Conservation (phyloP, 1,140 invertebrate genomes). For the Cydia amplana region DNA sequence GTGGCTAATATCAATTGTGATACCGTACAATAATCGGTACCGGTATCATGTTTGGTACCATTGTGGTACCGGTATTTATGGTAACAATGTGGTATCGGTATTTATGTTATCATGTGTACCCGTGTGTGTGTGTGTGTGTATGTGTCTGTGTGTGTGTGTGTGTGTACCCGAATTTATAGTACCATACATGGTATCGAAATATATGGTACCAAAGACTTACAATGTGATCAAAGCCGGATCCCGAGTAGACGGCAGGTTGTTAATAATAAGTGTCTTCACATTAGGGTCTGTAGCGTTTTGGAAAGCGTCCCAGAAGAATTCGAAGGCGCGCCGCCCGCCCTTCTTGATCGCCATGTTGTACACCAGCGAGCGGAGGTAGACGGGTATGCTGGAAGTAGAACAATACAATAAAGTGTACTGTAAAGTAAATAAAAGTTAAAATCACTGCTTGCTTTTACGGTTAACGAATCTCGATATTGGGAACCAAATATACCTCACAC, state of each 20-base stretch:
- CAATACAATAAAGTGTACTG: background rate
- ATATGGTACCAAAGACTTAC: slow-evolving; percentile 45
- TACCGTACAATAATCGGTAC: no score
- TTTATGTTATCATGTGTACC: no score
- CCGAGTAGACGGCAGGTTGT: slow-evolving; percentile 85
- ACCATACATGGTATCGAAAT: background rate
- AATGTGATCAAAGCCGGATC: slow-evolving; percentile 72
- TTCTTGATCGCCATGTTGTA: slow-evolving; percentile 90
- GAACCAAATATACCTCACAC: no score
- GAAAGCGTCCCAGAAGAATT: slow-evolving; percentile 89
- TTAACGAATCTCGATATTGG: no score
- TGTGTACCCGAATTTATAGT: background rate
- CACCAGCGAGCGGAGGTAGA: slow-evolving; percentile 87
- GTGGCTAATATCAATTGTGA: no score
- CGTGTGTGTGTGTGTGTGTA: no score
- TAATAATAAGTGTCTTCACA: slow-evolving; percentile 85
- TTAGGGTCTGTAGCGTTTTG: slow-evolving; percentile 85
- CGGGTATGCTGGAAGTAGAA: slow-evolving; percentile 83
- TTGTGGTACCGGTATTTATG: no score
- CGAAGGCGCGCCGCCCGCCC: slow-evolving; percentile 89
- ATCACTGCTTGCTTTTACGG: no score
- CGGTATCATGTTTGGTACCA: no score
- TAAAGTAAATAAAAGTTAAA: no score
- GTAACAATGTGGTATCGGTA: no score
- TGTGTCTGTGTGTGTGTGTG: no score